phyloP scores from a whole-genome alignment of 2,113 vertebrate genomes.

The Odontesthes bonariensis region DNA sequence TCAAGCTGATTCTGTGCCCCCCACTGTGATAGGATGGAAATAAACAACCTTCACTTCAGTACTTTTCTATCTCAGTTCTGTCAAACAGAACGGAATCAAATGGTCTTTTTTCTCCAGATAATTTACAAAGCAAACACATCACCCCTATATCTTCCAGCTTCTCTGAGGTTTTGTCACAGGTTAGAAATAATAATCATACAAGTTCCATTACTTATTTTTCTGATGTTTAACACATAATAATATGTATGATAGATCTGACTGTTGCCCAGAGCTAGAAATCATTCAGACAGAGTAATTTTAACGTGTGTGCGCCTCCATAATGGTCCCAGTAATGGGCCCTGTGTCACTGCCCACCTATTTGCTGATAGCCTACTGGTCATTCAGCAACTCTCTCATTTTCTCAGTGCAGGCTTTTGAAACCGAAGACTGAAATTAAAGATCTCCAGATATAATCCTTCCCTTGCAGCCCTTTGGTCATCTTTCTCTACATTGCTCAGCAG shows the following conservation, averaged over 20 bases:
- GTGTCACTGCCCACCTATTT: slow-evolving; percentile 73
- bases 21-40: slow-evolving; percentile 58
- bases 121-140: slow-evolving; percentile 11
- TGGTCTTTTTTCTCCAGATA: neutral
- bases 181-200: slow-evolving; percentile 24
- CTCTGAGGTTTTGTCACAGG: slow-evolving; percentile 3
- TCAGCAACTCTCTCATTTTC: slow-evolving; percentile 76
- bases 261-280: slow-evolving; percentile 56
- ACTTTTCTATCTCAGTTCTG: slow-evolving; percentile 2
- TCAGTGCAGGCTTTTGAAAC: slow-evolving; percentile 73
- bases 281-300: slow-evolving; percentile 65
- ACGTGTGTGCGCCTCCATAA: slow-evolving; percentile 59
- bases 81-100: slow-evolving; percentile 37
- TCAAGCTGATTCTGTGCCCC: slow-evolving; percentile 47
- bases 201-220: slow-evolving; percentile 23
- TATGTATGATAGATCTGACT: slow-evolving; percentile 29
- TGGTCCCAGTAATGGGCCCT: slow-evolving; percentile 63
- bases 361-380: slow-evolving; percentile 75
- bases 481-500: slow-evolving; percentile 62
- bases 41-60: slow-evolving; percentile 53
- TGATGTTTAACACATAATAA: slow-evolving; percentile 39
- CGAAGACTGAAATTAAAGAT: slow-evolving; percentile 81
- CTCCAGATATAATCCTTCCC: slow-evolving; percentile 70
- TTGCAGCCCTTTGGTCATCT: slow-evolving; percentile 54
- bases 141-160: neutral